Evolutionary conservation across 2,113 vertebrate species (phyloP).

Genomic region (Lucifuga dentata): DNA sequence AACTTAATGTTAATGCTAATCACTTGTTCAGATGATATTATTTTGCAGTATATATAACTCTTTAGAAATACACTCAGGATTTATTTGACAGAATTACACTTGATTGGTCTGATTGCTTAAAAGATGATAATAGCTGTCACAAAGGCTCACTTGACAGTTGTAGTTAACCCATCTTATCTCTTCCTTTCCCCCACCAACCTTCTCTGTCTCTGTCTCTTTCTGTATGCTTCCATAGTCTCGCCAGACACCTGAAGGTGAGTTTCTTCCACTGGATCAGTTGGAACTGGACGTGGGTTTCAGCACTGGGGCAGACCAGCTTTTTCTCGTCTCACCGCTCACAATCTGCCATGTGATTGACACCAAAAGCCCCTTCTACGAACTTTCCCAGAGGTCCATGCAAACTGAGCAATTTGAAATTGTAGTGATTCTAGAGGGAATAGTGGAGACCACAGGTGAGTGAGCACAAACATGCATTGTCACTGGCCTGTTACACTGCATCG

Average conservation of each 20-base stretch:
- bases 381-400: conserved; percentile 98
- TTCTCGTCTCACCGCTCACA: conserved; percentile 98
- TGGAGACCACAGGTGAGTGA: conserved; percentile 97
- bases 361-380: conserved; percentile 99
- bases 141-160: conserved; percentile 63
- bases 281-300: conserved; percentile 99
- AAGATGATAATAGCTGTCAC: conserved; percentile 70
- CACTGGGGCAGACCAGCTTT: conserved; percentile 98
- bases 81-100: conserved; percentile 26
- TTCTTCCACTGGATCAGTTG: conserved; percentile 97
- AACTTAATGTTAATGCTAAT: neutral
- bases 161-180: conserved; percentile 56
- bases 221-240: conserved; percentile 89
- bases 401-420: conserved; percentile 99
- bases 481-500: neutral
- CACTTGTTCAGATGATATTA: conserved; percentile 7
- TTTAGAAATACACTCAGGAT: conserved; percentile 10
- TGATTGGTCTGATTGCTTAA: conserved; percentile 68
- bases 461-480: neutral
- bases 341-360: conserved; percentile 99
- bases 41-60: neutral
- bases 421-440: conserved; percentile 98
- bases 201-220: conserved; percentile 62
- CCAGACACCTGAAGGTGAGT: conserved; percentile 98
- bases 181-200: conserved; percentile 36